Base-by-base conservation (phyloP, 2,797 vertebrate species). In the Scolopax rusticola region DNA sequence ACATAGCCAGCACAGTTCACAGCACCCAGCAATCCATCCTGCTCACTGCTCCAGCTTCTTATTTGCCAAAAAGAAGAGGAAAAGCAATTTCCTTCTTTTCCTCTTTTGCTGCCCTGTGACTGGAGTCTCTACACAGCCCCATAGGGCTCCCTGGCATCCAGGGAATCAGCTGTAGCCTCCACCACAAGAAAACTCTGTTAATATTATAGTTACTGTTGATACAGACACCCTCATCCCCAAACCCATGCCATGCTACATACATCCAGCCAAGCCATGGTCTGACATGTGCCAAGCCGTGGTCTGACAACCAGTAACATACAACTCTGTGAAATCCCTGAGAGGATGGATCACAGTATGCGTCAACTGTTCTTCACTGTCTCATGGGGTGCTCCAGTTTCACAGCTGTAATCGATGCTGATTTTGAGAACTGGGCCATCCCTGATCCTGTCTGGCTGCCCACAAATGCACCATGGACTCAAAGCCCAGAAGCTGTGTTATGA, bases 1-100 rank as follows among this genome's bases (percentile, higher is more conserved):
- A 41, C 30, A 47, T 3, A 83, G 93, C 89, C 97, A 96, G 87
- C 76, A 40, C 69, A 88, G 73, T 40, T 85, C 73, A 89, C 84
- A 90, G 88, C 84, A 96, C 91, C 90, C 89, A 85, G 85, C 80
- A 84, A 91, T 56, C 73, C 60, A 69, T 74, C 24, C 78, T 40
- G 61, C 87, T 93, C 53, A 27, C 79, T 48, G 92, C 79, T 96
- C 50, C 84, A 68, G 61, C 61, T 81, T 51, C 47, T 50, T 56
- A 7, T 24, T 90, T 83, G 75, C 86, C 78, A 89, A 74, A 90
- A 79, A 73, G 77, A 70, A 92, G 80, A 32, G 87, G 78, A 94
- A 94, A 93, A 93, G 27, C 64, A 61, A 84, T 90, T 90, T 82
- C 80, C 45, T 87, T 56, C 47, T 81, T 86, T 36, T 88, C 77